phyloP scores from a whole-genome alignment of 2,113 vertebrate species.

The Pleuronectes platessa region DNA sequence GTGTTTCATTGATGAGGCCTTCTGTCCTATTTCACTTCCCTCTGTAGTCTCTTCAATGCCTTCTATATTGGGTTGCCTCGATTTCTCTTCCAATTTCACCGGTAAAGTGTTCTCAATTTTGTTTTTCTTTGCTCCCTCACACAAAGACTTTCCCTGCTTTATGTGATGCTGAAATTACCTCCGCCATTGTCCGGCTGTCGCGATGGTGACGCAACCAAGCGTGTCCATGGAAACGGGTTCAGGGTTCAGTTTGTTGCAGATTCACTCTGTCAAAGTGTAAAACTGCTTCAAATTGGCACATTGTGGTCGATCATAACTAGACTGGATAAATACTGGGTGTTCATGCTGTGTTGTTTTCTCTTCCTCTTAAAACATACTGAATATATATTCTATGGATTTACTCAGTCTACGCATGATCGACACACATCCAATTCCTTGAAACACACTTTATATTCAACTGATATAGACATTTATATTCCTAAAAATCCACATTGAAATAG shows the following conservation, averaged over 20 bases:
- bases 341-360: conserved; percentile 41
- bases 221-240: conserved; percentile 64
- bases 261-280: conserved; percentile 35
- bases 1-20: conserved; percentile 11
- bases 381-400: not conserved
- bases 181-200: conserved; percentile 59
- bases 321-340: conserved; percentile 9
- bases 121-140: conserved; percentile 40
- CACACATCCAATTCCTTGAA: not conserved
- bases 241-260: conserved; percentile 54
- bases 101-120: conserved; percentile 57
- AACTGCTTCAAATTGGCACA: conserved; percentile 41
- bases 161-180: conserved; percentile 59
- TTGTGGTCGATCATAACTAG: conserved; percentile 33
- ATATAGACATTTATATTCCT: not conserved
- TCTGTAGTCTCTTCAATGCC: conserved; percentile 17
- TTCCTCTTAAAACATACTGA: conserved; percentile 18
- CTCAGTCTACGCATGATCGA: not conserved
- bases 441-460: not conserved
- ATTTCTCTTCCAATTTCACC: conserved; percentile 46
- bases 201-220: conserved; percentile 30
- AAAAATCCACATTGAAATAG: not conserved
- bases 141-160: conserved; percentile 65
- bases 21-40: conserved; percentile 42
- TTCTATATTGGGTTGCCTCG: conserved; percentile 36